Evolutionary conservation across 2,113 vertebrate species (phyloP).

Genomic region (Pitta sordida): DNA sequence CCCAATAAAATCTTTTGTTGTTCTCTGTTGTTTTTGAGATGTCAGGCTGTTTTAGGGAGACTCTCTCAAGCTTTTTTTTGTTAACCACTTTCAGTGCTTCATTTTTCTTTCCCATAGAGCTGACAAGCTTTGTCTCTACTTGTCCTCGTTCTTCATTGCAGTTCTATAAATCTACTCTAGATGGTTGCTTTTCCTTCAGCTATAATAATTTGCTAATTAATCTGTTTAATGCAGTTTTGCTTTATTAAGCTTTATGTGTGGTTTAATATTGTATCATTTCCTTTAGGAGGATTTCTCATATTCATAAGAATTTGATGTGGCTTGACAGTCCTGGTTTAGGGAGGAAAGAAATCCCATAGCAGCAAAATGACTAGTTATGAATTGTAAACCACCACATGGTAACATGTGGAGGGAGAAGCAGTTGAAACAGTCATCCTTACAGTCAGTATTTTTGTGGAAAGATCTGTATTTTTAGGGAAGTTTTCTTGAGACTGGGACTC

Average conservation of each 20-base stretch:
- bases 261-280: background rate
- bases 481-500: background rate
- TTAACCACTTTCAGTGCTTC: background rate
- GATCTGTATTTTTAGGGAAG: background rate
- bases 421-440: background rate
- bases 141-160: background rate
- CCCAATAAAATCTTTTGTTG: background rate
- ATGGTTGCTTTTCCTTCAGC: background rate
- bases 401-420: background rate
- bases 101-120: background rate
- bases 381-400: background rate
- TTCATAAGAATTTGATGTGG: background rate
- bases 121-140: background rate
- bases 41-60: background rate
- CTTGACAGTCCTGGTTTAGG: background rate
- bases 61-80: background rate
- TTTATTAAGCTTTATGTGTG: background rate
- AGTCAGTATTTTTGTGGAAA: background rate
- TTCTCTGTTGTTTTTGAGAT: background rate
- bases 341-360: background rate
- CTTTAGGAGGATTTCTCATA: background rate
- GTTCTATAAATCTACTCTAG: background rate
- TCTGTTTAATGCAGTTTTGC: background rate
- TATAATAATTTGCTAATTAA: background rate
- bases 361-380: background rate